A percentile compares a stretch with the other conserved stretches of the same genome.
Evolutionary conservation across 1,140 invertebrate species (phyloP).

Genomic region (Archegozetes longisetosus): DNA sequence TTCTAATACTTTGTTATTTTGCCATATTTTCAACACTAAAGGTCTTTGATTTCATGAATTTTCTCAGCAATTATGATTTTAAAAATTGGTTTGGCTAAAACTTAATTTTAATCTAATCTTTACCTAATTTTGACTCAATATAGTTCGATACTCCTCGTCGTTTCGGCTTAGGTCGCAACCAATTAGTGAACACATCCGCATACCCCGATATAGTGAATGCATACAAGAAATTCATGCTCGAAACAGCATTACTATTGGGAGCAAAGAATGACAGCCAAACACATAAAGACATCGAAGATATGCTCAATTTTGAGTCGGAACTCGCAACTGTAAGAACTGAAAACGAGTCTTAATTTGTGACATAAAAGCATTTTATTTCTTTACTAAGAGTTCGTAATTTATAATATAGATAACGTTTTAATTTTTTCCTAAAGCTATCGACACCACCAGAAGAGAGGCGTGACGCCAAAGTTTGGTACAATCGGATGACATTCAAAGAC

Average conservation of each 20-base stretch:
- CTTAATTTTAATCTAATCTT: background rate
- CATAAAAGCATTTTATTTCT: too few species aligned
- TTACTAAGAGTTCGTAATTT: too few species aligned
- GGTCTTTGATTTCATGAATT: background rate
- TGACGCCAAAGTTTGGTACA: constrained; percentile 23
- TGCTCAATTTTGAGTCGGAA: constrained; percentile 7
- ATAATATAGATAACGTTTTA: too few species aligned
- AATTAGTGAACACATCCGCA: background rate
- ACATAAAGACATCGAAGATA: constrained; percentile 8
- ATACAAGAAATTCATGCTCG: constrained; percentile 37
- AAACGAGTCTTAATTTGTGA: too few species aligned
- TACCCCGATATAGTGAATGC: constrained; percentile 24
- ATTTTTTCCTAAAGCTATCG: background rate
- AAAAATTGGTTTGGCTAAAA: background rate
- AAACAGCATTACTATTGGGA: background rate
- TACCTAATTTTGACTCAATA: background rate
- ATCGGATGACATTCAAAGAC: constrained; percentile 28
- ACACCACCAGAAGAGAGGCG: constrained; percentile 19
- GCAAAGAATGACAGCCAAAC: background rate
- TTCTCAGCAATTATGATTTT: too few species aligned
- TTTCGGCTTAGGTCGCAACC: constrained; percentile 4
- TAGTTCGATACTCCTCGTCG: constrained; percentile 6
- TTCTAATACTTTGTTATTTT: too few species aligned
- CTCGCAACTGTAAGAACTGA: constrained; percentile 40
- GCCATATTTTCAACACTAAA: background rate